These are phyloP conservation scores for Centropristis striata DNA, from an alignment of 2,113 vertebrate genomes.

Conservation along the genomic window DNA sequence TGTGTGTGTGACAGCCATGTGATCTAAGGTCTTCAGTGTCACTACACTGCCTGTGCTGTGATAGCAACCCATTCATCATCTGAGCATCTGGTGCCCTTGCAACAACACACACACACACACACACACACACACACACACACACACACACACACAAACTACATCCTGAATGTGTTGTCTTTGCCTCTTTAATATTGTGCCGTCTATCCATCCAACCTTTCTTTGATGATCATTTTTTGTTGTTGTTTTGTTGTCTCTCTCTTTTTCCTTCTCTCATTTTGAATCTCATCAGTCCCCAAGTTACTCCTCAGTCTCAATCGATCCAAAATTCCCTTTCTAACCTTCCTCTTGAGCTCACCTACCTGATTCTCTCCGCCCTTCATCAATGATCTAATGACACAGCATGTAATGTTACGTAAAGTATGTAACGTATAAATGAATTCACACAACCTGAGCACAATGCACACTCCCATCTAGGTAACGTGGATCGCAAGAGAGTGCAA, in stretches of 20 bases:
- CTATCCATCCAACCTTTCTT: not conserved
- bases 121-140: slow-evolving; percentile 8
- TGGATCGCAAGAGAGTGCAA: not conserved
- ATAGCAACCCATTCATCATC: slow-evolving; percentile 79
- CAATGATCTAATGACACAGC: slow-evolving; percentile 1
- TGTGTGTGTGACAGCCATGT: slow-evolving; percentile 61
- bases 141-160: slow-evolving; percentile 12
- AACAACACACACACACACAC: slow-evolving; percentile 23
- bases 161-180: slow-evolving; percentile 33
- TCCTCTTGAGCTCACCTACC: slow-evolving; percentile 1
- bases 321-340: not conserved
- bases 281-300: not conserved
- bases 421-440: not conserved
- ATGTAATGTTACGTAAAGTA: not conserved
- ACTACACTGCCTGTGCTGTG: slow-evolving; percentile 75
- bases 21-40: slow-evolving; percentile 81
- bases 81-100: slow-evolving; percentile 78
- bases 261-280: not conserved
- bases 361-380: slow-evolving; percentile 6
- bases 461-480: not conserved
- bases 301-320: slow-evolving; percentile 8
- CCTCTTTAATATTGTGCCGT: slow-evolving; percentile 1
- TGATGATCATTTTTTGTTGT: not conserved
- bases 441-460: not conserved
- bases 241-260: not conserved